phyloP scores from a whole-genome alignment of 2,797 vertebrate species.

The Darevskia nairensis region DNA sequence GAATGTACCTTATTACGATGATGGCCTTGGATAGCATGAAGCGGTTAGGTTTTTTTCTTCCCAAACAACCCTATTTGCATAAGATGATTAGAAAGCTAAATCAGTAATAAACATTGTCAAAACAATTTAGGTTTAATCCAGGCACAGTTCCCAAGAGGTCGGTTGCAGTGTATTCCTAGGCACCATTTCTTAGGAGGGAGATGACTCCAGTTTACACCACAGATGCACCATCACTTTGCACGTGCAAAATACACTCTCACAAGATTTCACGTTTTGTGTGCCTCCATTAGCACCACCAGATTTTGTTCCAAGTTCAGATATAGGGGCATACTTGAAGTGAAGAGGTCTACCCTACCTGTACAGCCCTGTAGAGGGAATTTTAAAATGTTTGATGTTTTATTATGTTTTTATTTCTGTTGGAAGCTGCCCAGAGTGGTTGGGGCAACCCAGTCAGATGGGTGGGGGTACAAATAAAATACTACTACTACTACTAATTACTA shows the following conservation, averaged over 20 bases:
- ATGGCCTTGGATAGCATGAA: conserved; percentile 25
- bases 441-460: too few species aligned
- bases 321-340: not conserved
- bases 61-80: conserved; percentile 31
- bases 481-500: too few species aligned
- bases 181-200: not conserved
- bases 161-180: not conserved
- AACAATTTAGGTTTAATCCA: conserved; percentile 57
- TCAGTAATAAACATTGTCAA: conserved; percentile 36
- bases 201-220: not conserved
- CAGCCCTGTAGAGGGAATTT: too few species aligned
- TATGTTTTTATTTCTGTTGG: too few species aligned
- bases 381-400: too few species aligned
- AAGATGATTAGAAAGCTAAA: conserved; percentile 35
- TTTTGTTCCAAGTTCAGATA: not conserved
- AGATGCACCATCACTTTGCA: not conserved
- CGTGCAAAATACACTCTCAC: not conserved
- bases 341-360: not conserved
- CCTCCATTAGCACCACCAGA: not conserved
- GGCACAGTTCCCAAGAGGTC: conserved; percentile 23
- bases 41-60: conserved; percentile 33
- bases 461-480: too few species aligned
- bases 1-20: not conserved
- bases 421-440: too few species aligned
- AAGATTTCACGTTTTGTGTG: not conserved